These are phyloP conservation scores for Sterrhoptilus dennistouni DNA, from an alignment of 2,113 vertebrate genomes.

Conservation along the genomic window DNA sequence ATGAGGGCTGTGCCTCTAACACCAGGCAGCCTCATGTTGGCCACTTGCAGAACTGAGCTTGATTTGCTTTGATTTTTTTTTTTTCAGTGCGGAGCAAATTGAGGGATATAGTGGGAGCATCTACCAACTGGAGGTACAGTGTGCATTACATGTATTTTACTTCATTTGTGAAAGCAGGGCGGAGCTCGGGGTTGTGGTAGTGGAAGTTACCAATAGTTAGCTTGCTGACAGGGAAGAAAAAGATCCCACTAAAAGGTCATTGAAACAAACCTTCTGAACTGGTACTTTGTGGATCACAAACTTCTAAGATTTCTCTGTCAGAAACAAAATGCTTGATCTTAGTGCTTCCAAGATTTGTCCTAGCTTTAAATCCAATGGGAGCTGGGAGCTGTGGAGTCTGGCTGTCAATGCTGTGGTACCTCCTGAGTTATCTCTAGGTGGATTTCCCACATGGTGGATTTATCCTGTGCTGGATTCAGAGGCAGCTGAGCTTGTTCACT, in stretches of 20 bases:
- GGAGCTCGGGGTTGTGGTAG: background rate
- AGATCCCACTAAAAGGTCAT: background rate
- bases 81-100: constrained; percentile 87
- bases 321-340: background rate
- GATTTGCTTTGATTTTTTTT: constrained; percentile 50
- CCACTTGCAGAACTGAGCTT: constrained; percentile 1
- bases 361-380: background rate
- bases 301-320: background rate
- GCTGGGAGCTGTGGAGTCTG: background rate
- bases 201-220: background rate
- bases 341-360: background rate
- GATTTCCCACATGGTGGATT: background rate
- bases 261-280: background rate
- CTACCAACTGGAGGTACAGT: constrained; percentile 92
- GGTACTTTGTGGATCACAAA: background rate
- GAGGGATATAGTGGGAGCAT: constrained; percentile 90
- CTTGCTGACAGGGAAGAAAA: background rate
- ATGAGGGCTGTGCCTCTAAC: background rate
- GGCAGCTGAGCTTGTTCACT: background rate
- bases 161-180: background rate
- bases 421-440: background rate
- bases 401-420: background rate
- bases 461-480: background rate
- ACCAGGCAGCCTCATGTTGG: background rate
- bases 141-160: background rate